Conservation (phyloP, 1,140 invertebrate genomes). For the Drusus annulatus region DNA sequence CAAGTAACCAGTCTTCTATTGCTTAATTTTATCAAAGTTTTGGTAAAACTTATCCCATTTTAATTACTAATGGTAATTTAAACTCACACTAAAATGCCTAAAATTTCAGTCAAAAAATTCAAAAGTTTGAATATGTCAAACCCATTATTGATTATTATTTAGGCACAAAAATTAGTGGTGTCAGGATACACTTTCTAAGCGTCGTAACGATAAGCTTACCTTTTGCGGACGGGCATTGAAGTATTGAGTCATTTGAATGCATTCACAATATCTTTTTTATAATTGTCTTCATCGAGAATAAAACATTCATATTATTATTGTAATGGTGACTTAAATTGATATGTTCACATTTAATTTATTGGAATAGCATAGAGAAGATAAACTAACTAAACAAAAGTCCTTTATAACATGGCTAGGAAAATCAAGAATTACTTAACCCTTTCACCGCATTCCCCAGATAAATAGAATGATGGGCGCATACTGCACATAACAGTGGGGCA, state of each 20-base stretch:
- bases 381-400: constrained; percentile 15
- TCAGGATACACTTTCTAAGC: constrained; percentile 45
- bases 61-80: constrained; percentile 27
- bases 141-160: constrained; percentile 57
- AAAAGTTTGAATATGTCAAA: constrained; percentile 55
- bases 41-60: constrained; percentile 14
- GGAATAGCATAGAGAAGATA: not conserved
- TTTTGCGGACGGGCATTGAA: constrained; percentile 52
- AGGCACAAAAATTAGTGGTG: constrained; percentile 56
- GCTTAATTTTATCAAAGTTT: not conserved
- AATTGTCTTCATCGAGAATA: not conserved
- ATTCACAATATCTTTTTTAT: constrained; percentile 38
- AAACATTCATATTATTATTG: constrained; percentile 17
- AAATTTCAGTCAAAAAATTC: constrained; percentile 57
- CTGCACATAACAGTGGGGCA: too few relatives aligned
- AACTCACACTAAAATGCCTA: constrained; percentile 50
- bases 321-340: constrained; percentile 40
- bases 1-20: not conserved
- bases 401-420: constrained; percentile 21
- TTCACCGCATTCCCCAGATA: not conserved
- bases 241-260: constrained; percentile 44
- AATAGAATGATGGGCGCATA: too few relatives aligned
- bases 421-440: not conserved
- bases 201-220: constrained; percentile 39
- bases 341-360: constrained; percentile 34